Conservation (phyloP, 2,888 invertebrate genomes). For the Drosophila pegasa region DNA sequence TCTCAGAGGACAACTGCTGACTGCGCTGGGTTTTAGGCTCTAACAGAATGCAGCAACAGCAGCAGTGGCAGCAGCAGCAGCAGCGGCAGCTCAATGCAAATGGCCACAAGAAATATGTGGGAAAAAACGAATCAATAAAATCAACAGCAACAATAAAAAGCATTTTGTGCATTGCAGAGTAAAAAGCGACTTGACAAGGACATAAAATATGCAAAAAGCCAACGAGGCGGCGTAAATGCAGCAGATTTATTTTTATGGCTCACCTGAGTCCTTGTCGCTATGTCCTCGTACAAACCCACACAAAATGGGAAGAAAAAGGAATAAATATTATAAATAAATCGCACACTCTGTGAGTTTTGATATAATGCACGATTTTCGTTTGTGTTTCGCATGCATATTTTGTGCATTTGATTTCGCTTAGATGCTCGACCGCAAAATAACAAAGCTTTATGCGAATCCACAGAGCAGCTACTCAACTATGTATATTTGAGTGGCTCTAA, state of each 20-base stretch:
- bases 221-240: constrained; percentile 74
- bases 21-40: constrained; percentile 61
- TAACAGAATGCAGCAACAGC: constrained; percentile 51
- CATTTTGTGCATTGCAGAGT: constrained; percentile 54
- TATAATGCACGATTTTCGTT: constrained; percentile 32
- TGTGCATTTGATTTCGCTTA: constrained; percentile 27
- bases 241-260: constrained; percentile 74
- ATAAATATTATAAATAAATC: constrained; percentile 34
- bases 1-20: constrained; percentile 41
- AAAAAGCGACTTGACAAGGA: constrained; percentile 56
- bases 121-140: constrained; percentile 67
- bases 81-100: constrained; percentile 8
- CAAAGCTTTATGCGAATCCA: constrained; percentile 18
- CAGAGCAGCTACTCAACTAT: not conserved
- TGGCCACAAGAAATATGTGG: constrained; percentile 16
- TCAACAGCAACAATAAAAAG: constrained; percentile 45
- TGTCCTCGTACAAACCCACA: constrained; percentile 26
- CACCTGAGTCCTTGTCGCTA: constrained; percentile 54
- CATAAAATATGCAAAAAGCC: constrained; percentile 74
- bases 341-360: constrained; percentile 21
- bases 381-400: constrained; percentile 24
- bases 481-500: constrained; percentile 13
- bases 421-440: constrained; percentile 29
- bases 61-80: constrained; percentile 40
- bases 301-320: not conserved